Evolutionary conservation across 2,888 invertebrate genomes (phyloP).

Genomic region (Acrocyrtus sp.): DNA sequence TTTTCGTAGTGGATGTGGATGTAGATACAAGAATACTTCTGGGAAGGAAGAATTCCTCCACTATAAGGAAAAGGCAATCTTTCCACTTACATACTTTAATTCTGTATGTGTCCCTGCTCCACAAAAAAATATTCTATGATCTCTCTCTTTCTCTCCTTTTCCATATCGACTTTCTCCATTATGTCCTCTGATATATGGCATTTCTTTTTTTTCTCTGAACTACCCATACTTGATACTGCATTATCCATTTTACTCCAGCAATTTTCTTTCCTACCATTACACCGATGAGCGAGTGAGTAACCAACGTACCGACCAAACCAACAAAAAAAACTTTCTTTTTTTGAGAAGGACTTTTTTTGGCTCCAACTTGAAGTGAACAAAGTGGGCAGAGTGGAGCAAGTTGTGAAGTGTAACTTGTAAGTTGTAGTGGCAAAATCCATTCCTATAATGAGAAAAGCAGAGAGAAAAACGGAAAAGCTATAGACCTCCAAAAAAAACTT

Average conservation of each 20-base stretch:
- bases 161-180: background rate
- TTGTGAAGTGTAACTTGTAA: too few relatives aligned
- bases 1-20: too few relatives aligned
- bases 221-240: conserved; percentile 31
- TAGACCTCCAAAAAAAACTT: too few relatives aligned
- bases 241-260: conserved; percentile 33
- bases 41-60: too few relatives aligned
- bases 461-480: conserved; percentile 35
- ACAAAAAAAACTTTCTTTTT: conserved; percentile 2
- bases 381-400: conserved; percentile 25
- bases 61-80: too few relatives aligned
- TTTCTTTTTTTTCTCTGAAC: conserved; percentile 16
- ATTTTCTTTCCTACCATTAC: conserved; percentile 23
- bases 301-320: conserved; percentile 13
- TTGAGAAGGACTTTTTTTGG: background rate
- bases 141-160: background rate
- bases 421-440: too few relatives aligned
- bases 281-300: conserved; percentile 14
- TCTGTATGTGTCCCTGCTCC: too few relatives aligned
- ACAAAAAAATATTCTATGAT: too few relatives aligned
- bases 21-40: too few relatives aligned
- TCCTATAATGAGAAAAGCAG: conserved; percentile 38
- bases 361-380: too few relatives aligned
- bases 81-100: too few relatives aligned
- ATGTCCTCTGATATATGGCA: background rate